These are phyloP conservation scores for Ophiothrix spiculata DNA, from an alignment of 35 echinoderm and acorn worm genomes.

Conservation along the genomic window DNA sequence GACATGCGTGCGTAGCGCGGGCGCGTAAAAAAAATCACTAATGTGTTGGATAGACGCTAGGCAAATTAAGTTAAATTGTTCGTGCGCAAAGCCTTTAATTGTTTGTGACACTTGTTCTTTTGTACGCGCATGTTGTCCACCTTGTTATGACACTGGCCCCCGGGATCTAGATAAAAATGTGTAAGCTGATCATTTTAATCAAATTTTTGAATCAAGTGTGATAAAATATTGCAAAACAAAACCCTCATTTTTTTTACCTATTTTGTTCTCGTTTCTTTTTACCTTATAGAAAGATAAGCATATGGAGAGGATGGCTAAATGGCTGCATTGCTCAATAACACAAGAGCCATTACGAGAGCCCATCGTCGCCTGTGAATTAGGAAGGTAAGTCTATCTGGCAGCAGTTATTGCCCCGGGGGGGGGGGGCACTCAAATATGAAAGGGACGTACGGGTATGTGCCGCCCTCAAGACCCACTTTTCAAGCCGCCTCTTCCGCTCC, in stretches of 20 bases:
- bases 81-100: not conserved
- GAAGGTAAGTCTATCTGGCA: conserved; percentile 95
- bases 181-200: not conserved
- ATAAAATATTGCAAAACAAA: not conserved
- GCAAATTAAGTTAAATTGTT: not conserved
- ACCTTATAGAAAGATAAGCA: conserved; percentile 72
- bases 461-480: no score
- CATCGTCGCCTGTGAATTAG: conserved; percentile 93
- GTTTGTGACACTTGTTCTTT: not conserved
- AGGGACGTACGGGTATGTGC: no score
- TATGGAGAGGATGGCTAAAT: conserved; percentile 87
- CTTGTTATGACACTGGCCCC: not conserved
- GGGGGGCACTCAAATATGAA: no score
- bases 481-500: no score
- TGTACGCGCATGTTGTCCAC: no score
- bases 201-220: not conserved
- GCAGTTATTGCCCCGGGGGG: no score
- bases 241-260: not conserved
- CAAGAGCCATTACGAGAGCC: conserved; percentile 79
- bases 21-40: no score
- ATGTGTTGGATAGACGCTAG: no score
- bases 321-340: conserved; percentile 85
- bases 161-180: not conserved
- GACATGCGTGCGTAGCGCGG: no score
- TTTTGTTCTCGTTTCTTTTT: not conserved